Base-by-base conservation (phyloP, 2,113 vertebrate species). In the Corythoichthys intestinalis region DNA sequence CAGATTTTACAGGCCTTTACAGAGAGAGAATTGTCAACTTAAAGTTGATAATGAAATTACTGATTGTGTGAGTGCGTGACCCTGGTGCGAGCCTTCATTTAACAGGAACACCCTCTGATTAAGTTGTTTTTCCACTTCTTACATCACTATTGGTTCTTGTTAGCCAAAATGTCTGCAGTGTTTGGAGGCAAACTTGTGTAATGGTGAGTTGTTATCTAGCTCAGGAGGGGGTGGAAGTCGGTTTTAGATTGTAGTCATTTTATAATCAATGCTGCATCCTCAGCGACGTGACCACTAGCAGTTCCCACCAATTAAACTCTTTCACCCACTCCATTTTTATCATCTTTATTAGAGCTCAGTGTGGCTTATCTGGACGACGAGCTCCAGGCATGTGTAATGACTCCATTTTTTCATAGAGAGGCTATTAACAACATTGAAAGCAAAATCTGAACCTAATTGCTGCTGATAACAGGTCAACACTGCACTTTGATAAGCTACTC, bases 181-280 rank as follows among this genome's bases (percentile, higher is more conserved):
- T 71, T 84, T 81, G 65, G 65, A 72, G 83, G 74, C 70, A 86
- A 91, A 85, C 70, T 75, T 71, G 69, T 81, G 82, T 50, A 46
- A 73, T 73, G 69, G 57, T 69, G 67, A 78, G 83, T 74, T 57
- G 85, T 92, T 90, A 91, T 93, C 90, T 92, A 68, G 73, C 56
- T 28, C 10, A 12, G 12, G n/a, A 12, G 60, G 61, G 56, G 69
- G 82, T 72, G 90, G 87, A 88, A 89, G 85, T 89, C 83, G 68
- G 88, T 92, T 91, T 88, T 83, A 87, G 90, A 91, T 90, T 91
- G 79, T 75, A 74, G 83, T 83, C 87, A 87, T 77, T 77, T 79
- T 86, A 76, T 70, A 89, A 84, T 90, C 85, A 74, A 68, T 59
- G 72, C 72, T 79, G 79, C 77, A 70, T 89, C 85, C 73, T 81